Conservation (phyloP, 1,140 invertebrate species). For the Adelges cooleyi region DNA sequence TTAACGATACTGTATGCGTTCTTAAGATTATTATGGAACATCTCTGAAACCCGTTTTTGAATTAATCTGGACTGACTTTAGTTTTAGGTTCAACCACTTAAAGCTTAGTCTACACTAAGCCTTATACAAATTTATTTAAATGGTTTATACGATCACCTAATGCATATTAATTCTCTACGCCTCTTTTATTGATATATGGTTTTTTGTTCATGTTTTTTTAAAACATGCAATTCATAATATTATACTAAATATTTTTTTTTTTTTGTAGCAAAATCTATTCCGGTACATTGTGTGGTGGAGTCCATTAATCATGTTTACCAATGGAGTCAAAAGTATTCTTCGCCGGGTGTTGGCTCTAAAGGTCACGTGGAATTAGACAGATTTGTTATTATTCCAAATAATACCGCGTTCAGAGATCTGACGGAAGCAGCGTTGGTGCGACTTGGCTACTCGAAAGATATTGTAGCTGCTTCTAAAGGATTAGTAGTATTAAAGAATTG, state of each 20-base stretch:
- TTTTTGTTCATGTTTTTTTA: too few relatives aligned
- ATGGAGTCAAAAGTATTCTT: constrained; percentile 36
- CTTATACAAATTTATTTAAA: too few relatives aligned
- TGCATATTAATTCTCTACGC: too few relatives aligned
- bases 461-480: constrained; percentile 54
- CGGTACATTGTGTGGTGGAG: constrained; percentile 84
- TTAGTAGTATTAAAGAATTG: constrained; percentile 85
- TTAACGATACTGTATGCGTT: constrained; percentile 15
- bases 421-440: constrained; percentile 63
- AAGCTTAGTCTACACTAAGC: too few relatives aligned
- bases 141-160: too few relatives aligned
- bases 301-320: constrained; percentile 45
- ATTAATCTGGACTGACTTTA: not conserved
- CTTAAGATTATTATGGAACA: constrained; percentile 7
- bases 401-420: constrained; percentile 72
- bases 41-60: constrained; percentile 17
- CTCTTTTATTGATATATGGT: too few relatives aligned
- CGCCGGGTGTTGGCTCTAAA: constrained; percentile 35
- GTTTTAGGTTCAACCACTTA: not conserved
- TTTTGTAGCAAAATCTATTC: constrained; percentile 72
- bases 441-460: constrained; percentile 64
- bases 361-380: constrained; percentile 73
- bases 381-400: constrained; percentile 84
- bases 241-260: too few relatives aligned
- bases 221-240: too few relatives aligned